Conservation (phyloP, 1,140 invertebrate species). For the Brachionus rotundiformis region DNA sequence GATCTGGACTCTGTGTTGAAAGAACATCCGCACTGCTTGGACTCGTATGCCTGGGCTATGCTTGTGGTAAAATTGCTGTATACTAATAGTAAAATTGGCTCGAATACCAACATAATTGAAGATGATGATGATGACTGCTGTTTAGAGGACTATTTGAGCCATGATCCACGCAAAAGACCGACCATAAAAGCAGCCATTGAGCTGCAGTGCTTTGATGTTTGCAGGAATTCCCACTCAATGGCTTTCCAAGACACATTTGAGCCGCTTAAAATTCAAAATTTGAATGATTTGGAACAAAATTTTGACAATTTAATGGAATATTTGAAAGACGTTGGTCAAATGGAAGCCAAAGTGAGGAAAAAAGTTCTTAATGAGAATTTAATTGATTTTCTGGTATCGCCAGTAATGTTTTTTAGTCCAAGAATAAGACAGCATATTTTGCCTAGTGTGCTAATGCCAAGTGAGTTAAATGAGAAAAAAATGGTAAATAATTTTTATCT, state of each 20-base stretch:
- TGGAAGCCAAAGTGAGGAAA: not conserved
- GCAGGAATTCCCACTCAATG: not conserved
- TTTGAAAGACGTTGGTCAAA: not conserved
- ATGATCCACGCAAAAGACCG: conserved; percentile 13
- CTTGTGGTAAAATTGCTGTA: conserved; percentile 20
- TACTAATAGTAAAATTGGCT: not conserved
- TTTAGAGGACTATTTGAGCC: conserved; percentile 13
- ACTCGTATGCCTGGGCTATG: conserved; percentile 27
- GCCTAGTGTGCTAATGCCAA: conserved; percentile 16
- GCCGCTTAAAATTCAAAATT: conserved; percentile 17
- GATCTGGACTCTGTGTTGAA: not conserved
- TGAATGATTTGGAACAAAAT: conserved; percentile 16
- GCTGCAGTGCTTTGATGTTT: conserved; percentile 7
- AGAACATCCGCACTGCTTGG: not conserved
- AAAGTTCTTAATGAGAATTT: conserved; percentile 40
- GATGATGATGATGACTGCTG: conserved; percentile 20
- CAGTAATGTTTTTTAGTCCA: conserved; percentile 40
- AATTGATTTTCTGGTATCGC: conserved; percentile 38
- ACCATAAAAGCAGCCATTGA: not conserved
- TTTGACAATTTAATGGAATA: not conserved
- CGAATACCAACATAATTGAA: conserved; percentile 13
- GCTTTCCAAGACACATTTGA: not conserved
- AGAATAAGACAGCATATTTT: not conserved
- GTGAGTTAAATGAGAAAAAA: not conserved
- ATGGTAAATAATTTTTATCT: conserved; percentile 20